phyloP scores from a whole-genome alignment of 1,140 invertebrate genomes.

The Saccostrea echinata region DNA sequence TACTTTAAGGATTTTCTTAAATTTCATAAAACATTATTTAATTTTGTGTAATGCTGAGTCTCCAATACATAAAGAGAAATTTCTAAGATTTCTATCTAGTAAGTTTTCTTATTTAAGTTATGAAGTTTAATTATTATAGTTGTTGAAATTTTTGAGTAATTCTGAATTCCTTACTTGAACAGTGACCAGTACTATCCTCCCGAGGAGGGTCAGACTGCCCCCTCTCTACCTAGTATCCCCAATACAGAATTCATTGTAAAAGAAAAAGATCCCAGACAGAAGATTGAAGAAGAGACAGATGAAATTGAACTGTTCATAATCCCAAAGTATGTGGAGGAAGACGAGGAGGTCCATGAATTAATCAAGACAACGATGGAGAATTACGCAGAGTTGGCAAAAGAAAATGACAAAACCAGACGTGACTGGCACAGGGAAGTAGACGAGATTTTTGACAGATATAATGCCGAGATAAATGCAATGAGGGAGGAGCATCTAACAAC shows the following conservation, averaged over 20 bases:
- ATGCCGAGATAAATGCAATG: neutral
- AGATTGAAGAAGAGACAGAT: neutral
- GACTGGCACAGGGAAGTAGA: neutral
- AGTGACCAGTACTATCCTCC: neutral
- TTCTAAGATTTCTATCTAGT: too few relatives aligned
- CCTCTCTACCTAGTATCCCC: neutral
- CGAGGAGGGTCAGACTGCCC: neutral
- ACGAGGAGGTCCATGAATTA: neutral
- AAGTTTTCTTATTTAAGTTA: too few relatives aligned
- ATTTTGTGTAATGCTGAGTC: too few relatives aligned
- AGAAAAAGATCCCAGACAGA: neutral
- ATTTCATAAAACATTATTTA: too few relatives aligned
- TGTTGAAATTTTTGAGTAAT: neutral
- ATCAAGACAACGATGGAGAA: neutral
- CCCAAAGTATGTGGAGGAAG: neutral
- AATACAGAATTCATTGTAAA: neutral
- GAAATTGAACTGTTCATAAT: slow-evolving; percentile 4
- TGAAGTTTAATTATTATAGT: too few relatives aligned
- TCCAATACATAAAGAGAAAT: too few relatives aligned
- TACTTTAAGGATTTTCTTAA: too few relatives aligned
- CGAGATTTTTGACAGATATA: neutral
- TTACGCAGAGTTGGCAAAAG: neutral
- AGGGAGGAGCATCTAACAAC: neutral
- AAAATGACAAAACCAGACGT: neutral
- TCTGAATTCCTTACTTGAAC: neutral